Percentiles rank a stretch among this genome's conserved stretches.
These are phyloP conservation scores for Rostratula benghalensis DNA, from an alignment of 2,113 vertebrate species.

Conservation along the genomic window DNA sequence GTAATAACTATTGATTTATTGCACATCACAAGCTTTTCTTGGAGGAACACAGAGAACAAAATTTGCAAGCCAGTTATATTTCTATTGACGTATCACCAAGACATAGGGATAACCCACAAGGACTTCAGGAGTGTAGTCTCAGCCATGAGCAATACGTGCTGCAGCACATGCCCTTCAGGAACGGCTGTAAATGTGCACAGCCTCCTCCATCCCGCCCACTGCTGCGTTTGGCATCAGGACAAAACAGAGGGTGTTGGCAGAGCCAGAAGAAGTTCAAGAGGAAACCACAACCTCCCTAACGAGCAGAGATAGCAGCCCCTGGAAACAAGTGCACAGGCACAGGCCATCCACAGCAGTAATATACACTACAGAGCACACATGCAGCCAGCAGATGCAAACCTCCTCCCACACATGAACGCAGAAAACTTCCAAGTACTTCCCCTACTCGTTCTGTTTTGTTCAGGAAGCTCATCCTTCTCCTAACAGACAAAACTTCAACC, in stretches of 20 bases:
- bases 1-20: neutral
- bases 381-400: neutral
- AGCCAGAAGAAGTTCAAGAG: neutral
- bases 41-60: neutral
- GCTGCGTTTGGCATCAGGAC: neutral
- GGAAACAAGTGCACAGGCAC: neutral
- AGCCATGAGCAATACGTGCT: accelerated
- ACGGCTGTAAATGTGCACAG: neutral
- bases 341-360: neutral
- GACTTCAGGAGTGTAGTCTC: neutral
- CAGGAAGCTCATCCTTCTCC: neutral
- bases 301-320: neutral
- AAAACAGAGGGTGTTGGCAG: neutral
- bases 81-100: neutral
- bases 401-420: neutral
- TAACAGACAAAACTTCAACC: neutral
- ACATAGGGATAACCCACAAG: neutral
- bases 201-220: neutral
- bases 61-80: neutral
- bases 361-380: neutral
- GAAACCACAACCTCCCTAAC: neutral
- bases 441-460: neutral
- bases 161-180: neutral
- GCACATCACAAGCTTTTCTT: neutral
- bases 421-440: neutral